These are phyloP conservation scores for Lethenteron camtschaticum DNA, from an alignment of 2,113 vertebrate genomes.

Conservation along the genomic window DNA sequence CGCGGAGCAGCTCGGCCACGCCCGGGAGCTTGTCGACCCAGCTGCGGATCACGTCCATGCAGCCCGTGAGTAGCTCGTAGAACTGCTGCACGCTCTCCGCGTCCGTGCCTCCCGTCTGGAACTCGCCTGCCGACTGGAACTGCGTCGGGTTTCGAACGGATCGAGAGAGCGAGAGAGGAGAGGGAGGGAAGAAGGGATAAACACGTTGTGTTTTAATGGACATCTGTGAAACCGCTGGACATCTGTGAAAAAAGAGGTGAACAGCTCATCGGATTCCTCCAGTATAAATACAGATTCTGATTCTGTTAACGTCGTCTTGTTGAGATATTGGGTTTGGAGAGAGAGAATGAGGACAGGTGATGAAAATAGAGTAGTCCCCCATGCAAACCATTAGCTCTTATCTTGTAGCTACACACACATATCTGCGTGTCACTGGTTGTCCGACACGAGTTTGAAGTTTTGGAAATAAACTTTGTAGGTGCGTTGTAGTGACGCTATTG, in stretches of 20 bases:
- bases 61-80: constrained; percentile 93
- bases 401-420: constrained; percentile 4
- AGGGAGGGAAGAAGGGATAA: no score
- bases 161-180: constrained; percentile 46
- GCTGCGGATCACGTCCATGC: constrained; percentile 97
- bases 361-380: no score
- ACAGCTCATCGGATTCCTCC: constrained; percentile 13
- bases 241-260: constrained; percentile 29
- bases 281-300: constrained; percentile 10
- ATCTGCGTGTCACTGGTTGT: not conserved
- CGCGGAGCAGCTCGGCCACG: constrained; percentile 62
- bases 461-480: no score
- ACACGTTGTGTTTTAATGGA: no score
- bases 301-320: no score
- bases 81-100: constrained; percentile 98
- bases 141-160: constrained; percentile 37
- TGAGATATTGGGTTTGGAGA: no score
- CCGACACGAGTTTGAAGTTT: not conserved
- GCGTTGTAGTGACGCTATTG: no score
- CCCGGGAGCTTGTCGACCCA: constrained; percentile 95
- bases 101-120: constrained; percentile 88
- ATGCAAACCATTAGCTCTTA: not conserved
- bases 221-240: constrained; percentile 71
- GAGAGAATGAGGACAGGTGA: no score
- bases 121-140: constrained; percentile 97